These are phyloP conservation scores for Tinamus guttatus DNA, from an alignment of 2,113 vertebrate genomes.

Conservation along the genomic window DNA sequence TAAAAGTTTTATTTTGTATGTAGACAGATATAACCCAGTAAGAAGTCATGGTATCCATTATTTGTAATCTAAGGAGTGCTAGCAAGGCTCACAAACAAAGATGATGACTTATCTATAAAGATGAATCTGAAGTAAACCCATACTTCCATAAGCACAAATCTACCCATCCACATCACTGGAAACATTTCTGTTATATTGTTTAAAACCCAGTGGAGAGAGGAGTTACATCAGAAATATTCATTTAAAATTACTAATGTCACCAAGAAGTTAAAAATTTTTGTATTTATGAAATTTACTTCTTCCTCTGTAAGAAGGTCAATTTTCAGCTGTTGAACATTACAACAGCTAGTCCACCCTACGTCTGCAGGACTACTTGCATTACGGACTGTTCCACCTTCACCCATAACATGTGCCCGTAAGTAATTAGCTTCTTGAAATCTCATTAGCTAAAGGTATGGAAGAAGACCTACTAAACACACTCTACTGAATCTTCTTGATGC, in stretches of 20 bases:
- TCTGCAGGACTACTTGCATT: not conserved
- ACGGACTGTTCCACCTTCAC: not conserved
- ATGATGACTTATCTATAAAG: not conserved
- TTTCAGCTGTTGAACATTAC: not conserved
- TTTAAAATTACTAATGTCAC: not conserved
- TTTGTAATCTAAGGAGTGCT: not conserved
- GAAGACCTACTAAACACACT: not conserved
- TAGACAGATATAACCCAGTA: not conserved
- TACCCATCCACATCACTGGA: not conserved
- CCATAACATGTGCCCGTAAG: not conserved
- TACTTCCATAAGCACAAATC: not conserved
- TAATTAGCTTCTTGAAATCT: not conserved
- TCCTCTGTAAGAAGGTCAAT: not conserved
- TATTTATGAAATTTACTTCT: not conserved
- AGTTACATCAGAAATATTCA: rapidly evolving
- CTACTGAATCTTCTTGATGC: not conserved
- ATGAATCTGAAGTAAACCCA: not conserved
- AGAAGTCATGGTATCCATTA: not conserved
- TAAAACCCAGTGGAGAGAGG: not conserved
- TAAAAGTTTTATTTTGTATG: not conserved
- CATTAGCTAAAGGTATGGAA: not conserved
- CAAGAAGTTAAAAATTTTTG: not conserved
- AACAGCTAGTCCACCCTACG: not conserved
- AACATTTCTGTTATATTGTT: not conserved
- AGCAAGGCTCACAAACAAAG: not conserved